Evolutionary conservation across 2,888 invertebrate species (phyloP), one percentile per base, ranked within the genome.

Genomic region (Conchocele bisecta): DNA sequence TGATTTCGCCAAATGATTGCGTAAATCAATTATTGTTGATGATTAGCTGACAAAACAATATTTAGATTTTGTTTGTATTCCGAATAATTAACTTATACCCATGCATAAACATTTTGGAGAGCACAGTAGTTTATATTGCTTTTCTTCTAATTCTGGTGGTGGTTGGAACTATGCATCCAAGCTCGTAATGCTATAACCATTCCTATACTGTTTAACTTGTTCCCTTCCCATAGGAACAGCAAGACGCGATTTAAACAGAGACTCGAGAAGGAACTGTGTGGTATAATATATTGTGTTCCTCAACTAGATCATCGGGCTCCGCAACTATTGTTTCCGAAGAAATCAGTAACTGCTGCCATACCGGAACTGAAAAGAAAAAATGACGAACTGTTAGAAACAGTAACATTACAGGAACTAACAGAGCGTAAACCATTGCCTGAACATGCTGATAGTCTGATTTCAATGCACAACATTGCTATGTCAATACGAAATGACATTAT

Each of bases 341-440:
- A 46, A 46, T 46, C 46, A 20, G 42, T 22, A 42, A 42, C 7
- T 9, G n/a, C 17, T 13, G 46, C 46, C 24, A 42, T 42, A 42
- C 42, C 42, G 7, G 6, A 15, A 42, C 22, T 42, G 22, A 42
- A 20, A 6, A 6, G 22, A 22, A 46, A 46, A 20, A 24, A 46
- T 46, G 46, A 46, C 26, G 46, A 46, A 22, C 46, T 46, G 24
- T 26, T 22, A 26, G 46, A 46, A 17, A 46, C 46, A 46, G 24
- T 46, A 46, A 28, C 46, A 26, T 26, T 46, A 11, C 46, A 46
- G 28, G 46, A 46, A 26, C 28, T 46, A 22, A n/a, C 9, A 13
- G 46, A 46, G 28, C 24, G 24, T 28, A 46, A 15, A 46, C 46
- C 24, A 46, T 26, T 26, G 17, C 26, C 28, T 46, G 28, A 6